phyloP scores from a whole-genome alignment of 2,113 vertebrate genomes.

The Benitochromis conjunctus region DNA sequence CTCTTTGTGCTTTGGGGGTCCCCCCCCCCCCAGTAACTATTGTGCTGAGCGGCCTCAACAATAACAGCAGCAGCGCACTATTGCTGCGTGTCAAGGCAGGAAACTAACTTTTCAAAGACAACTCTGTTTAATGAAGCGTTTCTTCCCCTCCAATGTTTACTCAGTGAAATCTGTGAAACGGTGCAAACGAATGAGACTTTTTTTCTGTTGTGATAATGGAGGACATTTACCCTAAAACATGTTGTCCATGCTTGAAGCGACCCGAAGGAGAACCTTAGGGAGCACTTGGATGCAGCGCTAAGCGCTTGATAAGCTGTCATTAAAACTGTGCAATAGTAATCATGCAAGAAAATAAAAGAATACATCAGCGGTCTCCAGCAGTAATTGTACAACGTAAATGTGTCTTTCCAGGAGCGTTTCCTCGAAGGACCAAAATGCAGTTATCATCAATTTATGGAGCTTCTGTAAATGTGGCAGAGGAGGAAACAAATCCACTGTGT shows the following conservation, averaged over 20 bases:
- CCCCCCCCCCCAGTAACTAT: slow-evolving; percentile 39
- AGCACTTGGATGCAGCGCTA: not conserved
- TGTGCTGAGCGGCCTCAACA: not conserved
- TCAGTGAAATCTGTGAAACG: not conserved
- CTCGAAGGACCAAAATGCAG: not conserved
- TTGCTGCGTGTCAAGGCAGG: slow-evolving; percentile 5
- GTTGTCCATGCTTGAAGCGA: not conserved
- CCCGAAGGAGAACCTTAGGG: no score
- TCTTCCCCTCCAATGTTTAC: not conserved
- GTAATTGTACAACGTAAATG: not conserved
- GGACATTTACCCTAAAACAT: not conserved
- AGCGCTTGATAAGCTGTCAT: not conserved
- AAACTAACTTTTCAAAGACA: not conserved
- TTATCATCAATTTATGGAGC: slow-evolving; percentile 10
- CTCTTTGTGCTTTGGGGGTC: slow-evolving; percentile 31
- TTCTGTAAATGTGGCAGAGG: not conserved
- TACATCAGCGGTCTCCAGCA: not conserved
- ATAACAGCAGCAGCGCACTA: slow-evolving; percentile 16
- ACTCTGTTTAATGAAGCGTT: not conserved
- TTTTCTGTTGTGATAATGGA: not conserved
- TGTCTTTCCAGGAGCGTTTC: slow-evolving; percentile 15
- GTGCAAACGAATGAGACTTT: not conserved
- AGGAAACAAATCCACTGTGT: not conserved
- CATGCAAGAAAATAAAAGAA: not conserved
- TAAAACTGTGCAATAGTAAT: not conserved